phyloP scores from a whole-genome alignment of 2,888 invertebrate species.

The Plagodis pulveraria region DNA sequence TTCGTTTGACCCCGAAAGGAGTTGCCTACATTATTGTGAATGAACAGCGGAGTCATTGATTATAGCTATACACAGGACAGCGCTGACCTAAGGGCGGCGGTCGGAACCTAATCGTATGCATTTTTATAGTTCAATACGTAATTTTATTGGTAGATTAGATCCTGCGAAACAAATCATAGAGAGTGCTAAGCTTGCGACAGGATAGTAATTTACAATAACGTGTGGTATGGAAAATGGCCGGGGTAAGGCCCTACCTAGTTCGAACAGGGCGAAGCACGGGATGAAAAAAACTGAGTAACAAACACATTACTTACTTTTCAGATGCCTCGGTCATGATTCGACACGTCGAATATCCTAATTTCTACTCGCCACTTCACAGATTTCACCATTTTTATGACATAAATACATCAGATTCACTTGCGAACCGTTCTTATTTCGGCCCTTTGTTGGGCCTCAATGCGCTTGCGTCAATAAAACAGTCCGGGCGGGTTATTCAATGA shows the following conservation, averaged over 20 bases:
- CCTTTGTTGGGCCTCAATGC: conserved; percentile 84
- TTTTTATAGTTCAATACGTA: conserved; percentile 38
- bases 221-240: conserved; percentile 79
- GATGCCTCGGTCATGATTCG: conserved; percentile 96
- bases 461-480: conserved; percentile 80
- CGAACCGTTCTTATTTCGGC: conserved; percentile 80
- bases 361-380: conserved; percentile 92
- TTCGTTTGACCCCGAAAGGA: conserved; percentile 74
- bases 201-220: conserved; percentile 55
- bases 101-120: conserved; percentile 48
- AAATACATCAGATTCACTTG: conserved; percentile 88
- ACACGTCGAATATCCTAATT: conserved; percentile 93
- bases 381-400: conserved; percentile 94
- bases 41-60: conserved; percentile 79
- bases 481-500: conserved; percentile 81
- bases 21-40: conserved; percentile 78
- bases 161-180: conserved; percentile 4
- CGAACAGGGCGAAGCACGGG: conserved; percentile 67
- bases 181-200: conserved; percentile 33
- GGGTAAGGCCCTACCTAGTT: conserved; percentile 75
- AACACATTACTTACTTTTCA: conserved; percentile 91
- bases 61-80: conserved; percentile 68
- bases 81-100: conserved; percentile 77
- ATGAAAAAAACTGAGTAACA: conserved; percentile 61
- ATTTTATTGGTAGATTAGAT: conserved; percentile 38